Conservation (phyloP, 2,113 vertebrate genomes). For the Siniperca knerii region DNA sequence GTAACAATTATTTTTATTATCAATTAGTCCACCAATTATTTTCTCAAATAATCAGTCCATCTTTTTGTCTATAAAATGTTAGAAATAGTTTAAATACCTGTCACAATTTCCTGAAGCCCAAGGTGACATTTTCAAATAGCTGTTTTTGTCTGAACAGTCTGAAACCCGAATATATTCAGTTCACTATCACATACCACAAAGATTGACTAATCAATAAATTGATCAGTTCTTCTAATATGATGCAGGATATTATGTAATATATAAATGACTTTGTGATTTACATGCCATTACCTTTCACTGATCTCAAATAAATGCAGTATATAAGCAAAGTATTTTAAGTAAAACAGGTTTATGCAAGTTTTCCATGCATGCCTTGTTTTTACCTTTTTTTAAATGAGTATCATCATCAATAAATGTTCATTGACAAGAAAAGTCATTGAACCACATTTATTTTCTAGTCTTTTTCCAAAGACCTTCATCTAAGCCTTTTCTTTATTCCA, state of each 20-base stretch:
- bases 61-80: too few relatives aligned
- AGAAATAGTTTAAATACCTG: too few relatives aligned
- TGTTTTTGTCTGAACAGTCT: too few relatives aligned
- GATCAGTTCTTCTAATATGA: neutral
- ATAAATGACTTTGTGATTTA: neutral
- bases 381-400: neutral
- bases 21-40: too few relatives aligned
- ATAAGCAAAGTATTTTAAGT: neutral
- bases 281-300: neutral
- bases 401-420: neutral
- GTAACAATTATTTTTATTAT: too few relatives aligned
- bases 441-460: neutral
- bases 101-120: too few relatives aligned
- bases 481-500: constrained; percentile 71
- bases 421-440: neutral
- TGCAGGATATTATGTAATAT: neutral
- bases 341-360: neutral
- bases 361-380: neutral
- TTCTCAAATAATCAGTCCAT: too few relatives aligned
- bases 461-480: constrained; percentile 1
- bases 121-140: too few relatives aligned
- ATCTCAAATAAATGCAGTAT: neutral
- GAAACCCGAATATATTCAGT: too few relatives aligned
- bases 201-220: too few relatives aligned
- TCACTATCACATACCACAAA: too few relatives aligned